A percentile compares a stretch with the other conserved stretches of the same genome.
Conservation (phyloP, 2,888 invertebrate species). For the Chironomus tentans region DNA sequence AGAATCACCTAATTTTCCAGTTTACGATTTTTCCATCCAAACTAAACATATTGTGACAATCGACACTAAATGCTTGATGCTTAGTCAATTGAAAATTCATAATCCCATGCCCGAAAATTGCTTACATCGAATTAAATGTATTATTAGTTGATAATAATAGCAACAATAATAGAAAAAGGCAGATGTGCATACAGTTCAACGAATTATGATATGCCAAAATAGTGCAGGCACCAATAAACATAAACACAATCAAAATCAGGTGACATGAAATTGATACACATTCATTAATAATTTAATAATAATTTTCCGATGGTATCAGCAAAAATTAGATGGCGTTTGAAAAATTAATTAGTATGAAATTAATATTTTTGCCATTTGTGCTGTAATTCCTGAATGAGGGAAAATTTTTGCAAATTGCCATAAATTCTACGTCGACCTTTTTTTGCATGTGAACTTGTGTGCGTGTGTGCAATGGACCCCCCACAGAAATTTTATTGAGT, state of each 20-base stretch:
- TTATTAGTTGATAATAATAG: background rate
- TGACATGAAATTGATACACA: slow-evolving; percentile 1
- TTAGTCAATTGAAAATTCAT: background rate
- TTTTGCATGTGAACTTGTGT: no score
- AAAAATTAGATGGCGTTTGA: slow-evolving; percentile 4
- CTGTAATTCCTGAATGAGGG: no score
- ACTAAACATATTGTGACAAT: background rate
- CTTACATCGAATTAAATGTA: background rate
- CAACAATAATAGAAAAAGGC: background rate
- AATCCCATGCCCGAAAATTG: background rate
- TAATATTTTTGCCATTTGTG: background rate
- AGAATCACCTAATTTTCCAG: no score
- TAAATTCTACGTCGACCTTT: no score
- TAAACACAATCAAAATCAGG: background rate
- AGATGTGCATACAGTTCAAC: background rate
- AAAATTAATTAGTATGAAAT: slow-evolving; percentile 15
- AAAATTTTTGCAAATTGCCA: no score
- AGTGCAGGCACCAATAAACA: no score
- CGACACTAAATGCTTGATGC: background rate
- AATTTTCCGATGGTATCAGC: background rate
- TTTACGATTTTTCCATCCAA: no score
- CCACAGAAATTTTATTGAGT: no score
- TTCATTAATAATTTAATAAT: slow-evolving; percentile 13
- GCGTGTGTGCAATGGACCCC: no score
- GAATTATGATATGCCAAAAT: no score